Evolutionary conservation across 2,113 vertebrate genomes (phyloP).

Genomic region (Neofelis nebulosa): DNA sequence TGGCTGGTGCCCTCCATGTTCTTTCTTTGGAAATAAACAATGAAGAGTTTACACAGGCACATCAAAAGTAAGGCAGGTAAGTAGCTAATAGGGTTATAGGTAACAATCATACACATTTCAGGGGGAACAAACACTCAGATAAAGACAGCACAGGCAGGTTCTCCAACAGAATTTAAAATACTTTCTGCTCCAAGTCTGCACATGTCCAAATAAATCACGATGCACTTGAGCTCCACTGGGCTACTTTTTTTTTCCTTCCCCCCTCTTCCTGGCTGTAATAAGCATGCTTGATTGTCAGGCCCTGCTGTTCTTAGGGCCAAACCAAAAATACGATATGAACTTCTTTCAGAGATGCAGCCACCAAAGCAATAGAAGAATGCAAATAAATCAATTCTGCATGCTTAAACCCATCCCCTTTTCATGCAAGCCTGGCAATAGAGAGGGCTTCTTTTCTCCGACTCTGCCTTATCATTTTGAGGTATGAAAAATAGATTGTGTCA

Average conservation of each 20-base stretch:
- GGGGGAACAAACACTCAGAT: slow-evolving; percentile 31
- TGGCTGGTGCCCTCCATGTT: not conserved
- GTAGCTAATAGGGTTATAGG: not conserved
- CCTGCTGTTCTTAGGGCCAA: slow-evolving; percentile 79
- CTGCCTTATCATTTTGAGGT: slow-evolving; percentile 80
- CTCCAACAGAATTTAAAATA: slow-evolving; percentile 66
- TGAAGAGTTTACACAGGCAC: not conserved
- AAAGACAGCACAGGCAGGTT: slow-evolving; percentile 16
- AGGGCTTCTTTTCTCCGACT: slow-evolving; percentile 49
- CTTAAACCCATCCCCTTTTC: slow-evolving; percentile 80
- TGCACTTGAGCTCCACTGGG: slow-evolving; percentile 47
- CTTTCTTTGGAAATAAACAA: slow-evolving; percentile 63
- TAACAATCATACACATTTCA: slow-evolving; percentile 11
- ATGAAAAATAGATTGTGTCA: slow-evolving; percentile 84
- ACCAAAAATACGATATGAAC: slow-evolving; percentile 83
- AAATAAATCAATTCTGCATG: slow-evolving; percentile 86
- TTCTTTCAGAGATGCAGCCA: slow-evolving; percentile 79
- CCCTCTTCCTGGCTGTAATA: slow-evolving; percentile 69
- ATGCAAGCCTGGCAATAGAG: slow-evolving; percentile 69
- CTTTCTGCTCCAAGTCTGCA: slow-evolving; percentile 74
- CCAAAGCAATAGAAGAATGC: slow-evolving; percentile 81
- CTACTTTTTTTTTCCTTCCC: slow-evolving; percentile 46
- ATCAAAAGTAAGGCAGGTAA: slow-evolving; percentile 4
- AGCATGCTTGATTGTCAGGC: slow-evolving; percentile 81
- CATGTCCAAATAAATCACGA: slow-evolving; percentile 83